Evolutionary conservation across 2,113 vertebrate genomes (phyloP).

Genomic region (Amphilophus citrinellus): DNA sequence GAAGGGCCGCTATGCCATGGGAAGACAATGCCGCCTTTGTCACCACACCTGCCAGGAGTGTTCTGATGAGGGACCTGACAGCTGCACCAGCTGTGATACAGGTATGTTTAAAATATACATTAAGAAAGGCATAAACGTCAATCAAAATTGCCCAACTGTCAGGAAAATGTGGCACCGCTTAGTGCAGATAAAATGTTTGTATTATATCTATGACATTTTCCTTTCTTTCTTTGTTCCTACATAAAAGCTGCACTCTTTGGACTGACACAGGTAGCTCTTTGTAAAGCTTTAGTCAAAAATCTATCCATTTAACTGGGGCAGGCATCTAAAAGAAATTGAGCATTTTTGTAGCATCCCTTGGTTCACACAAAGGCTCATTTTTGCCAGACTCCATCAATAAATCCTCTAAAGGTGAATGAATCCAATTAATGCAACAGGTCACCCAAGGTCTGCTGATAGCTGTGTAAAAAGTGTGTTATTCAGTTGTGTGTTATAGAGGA

Average conservation of each 20-base stretch:
- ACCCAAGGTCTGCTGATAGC: conserved; percentile 31
- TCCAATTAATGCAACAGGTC: conserved; percentile 56
- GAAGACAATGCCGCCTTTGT: conserved; percentile 85
- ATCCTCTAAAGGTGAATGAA: conserved; percentile 49
- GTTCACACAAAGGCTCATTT: conserved; percentile 57
- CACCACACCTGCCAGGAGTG: conserved; percentile 91
- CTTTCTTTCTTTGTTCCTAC: background rate
- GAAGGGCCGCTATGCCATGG: conserved; percentile 81
- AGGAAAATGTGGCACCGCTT: background rate
- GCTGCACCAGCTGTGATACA: conserved; percentile 87
- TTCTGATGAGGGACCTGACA: conserved; percentile 84
- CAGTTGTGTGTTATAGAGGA: conserved; percentile 15
- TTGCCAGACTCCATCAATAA: conserved; percentile 42
- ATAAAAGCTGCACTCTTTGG: background rate
- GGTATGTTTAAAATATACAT: conserved; percentile 76
- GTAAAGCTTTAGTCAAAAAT: conserved; percentile 18
- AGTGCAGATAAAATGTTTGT: background rate
- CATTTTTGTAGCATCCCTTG: conserved; percentile 29
- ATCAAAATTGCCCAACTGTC: background rate
- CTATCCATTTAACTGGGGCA: conserved; percentile 22
- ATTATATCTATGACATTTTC: background rate
- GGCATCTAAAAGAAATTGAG: conserved; percentile 21
- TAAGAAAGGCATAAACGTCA: background rate
- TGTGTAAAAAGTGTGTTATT: conserved; percentile 33
- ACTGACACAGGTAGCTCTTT: background rate